Base-by-base conservation (phyloP, 2,113 vertebrate species). In the Merops nubicus region DNA sequence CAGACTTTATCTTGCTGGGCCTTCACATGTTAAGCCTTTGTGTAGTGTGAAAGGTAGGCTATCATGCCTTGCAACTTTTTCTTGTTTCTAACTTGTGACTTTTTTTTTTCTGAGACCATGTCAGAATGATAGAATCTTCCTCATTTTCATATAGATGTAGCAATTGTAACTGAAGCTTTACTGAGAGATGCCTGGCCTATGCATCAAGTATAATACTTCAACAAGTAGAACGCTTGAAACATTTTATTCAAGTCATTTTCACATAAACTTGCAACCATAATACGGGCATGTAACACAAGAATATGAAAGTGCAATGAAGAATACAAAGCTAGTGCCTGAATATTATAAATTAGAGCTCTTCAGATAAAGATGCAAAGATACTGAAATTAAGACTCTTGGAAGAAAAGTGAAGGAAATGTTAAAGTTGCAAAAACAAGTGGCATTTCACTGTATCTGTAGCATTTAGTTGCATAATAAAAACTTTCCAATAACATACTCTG, bases 171-270 rank as follows among this genome's bases (percentile, higher is more conserved):
- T 64, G 57, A 72, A 45, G 45, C 14, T 77, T 72, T 88, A 51
- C 1, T 64, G 75, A 54, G 25, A 64, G 67, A 17, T 60, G 16
- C 56, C 40, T 73, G 64, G 51, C 56, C 68, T 90, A 5, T 74
- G 29, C 50, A 78, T 69, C 62, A 93, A 88, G 60, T 75, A 23
- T 60, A 81, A 93, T 81, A 69, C 94, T 96, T 72, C 0, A 10
- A 96, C 91, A 95, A 88, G 40, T 40, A 74, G 68, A 96, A 98
- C 89, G 80, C 97, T 98, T 98, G 97, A 98, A 98, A 98, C 95
- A 94, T 87, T 98, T 98, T 98, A 98, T 98, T 98, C 97, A 98
- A 98, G 97, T 98, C 85, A 97, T 97, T 98, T 98, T 98, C 97
- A 98, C 97, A 97, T 97, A 97, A 97, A 98, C 89, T 97, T 98